Base-by-base conservation (phyloP, 53 echinoderm and acorn worm genomes). In the Luidia sarsii region DNA sequence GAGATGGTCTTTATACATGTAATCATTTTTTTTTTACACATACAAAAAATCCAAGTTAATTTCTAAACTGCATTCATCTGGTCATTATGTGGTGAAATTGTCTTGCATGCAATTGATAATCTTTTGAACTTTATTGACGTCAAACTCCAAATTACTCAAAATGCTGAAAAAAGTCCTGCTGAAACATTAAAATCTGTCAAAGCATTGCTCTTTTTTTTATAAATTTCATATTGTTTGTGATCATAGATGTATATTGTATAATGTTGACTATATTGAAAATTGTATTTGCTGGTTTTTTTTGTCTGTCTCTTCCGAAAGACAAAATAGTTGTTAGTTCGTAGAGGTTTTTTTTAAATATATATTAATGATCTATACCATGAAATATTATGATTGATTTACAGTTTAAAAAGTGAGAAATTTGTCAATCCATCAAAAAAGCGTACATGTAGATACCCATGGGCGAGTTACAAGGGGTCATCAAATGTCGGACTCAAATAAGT, bases 341-440 rank as follows among this genome's bases (percentile, higher is more conserved):
- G 70, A 51, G 52, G 50, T 29, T 27, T 45, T 25, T 18, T n/a
- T 27, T 50, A 34, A 21, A 29, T 68, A 70, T 49, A 70, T 70
- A 31, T 31, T 50, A 31, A 32, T 35, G 34, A 33, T 51, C 52
- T 22, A 51, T 51, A 70, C 50, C 54, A 56, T 55, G 72, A 72
- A 72, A 72, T 53, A 56, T 72, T 54, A 72, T 24, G 39, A 56
- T 56, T 35, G 35, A 53, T 71, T 52, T 51, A 28, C 24, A 30
- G 9, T 10, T 52, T 19, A 72, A 19, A 35, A 65, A 20, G 30
- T 52, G 53, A 72, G 38, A 22, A 33, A 65, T 35, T 65, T 64
- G n/a, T 52, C 50, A 33, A 72, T 31, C 50, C 37, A 55, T 37
- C 19, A 53, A 71, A 51, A 52, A 25, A 51, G n/a, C n/a, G n/a